Percentiles rank a stretch among this genome's conserved stretches.
Evolutionary conservation across 2,797 vertebrate species (phyloP).

Genomic region (Melanotaenia parkinsoni): DNA sequence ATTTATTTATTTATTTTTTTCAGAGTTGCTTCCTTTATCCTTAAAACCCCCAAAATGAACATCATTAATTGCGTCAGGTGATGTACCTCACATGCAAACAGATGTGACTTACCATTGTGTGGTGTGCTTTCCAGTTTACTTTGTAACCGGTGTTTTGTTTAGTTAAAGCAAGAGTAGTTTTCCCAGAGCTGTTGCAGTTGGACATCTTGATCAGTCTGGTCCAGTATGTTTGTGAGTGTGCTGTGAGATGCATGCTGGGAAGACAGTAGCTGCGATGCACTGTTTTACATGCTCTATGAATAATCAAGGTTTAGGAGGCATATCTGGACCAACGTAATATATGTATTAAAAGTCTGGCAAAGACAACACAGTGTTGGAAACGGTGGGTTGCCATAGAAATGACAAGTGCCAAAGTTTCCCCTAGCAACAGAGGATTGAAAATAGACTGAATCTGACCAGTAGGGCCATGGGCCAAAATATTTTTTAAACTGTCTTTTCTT

Average conservation of each 20-base stretch:
- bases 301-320: slow-evolving; percentile 48
- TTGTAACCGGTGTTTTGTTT: slow-evolving; percentile 36
- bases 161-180: slow-evolving; percentile 43
- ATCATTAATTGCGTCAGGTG: neutral
- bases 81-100: neutral
- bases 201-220: slow-evolving; percentile 34
- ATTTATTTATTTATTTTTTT: too few relatives aligned
- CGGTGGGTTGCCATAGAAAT: slow-evolving; percentile 77
- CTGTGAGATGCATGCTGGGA: slow-evolving; percentile 41
- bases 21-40: neutral
- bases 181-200: slow-evolving; percentile 13
- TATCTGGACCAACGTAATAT: slow-evolving; percentile 56
- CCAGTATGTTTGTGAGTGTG: slow-evolving; percentile 14
- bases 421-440: slow-evolving; percentile 75
- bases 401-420: slow-evolving; percentile 70
- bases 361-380: slow-evolving; percentile 65
- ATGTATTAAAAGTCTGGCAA: slow-evolving; percentile 71
- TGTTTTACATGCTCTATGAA: slow-evolving; percentile 47
- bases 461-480: slow-evolving; percentile 49
- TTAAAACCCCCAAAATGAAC: neutral
- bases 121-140: neutral
- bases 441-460: slow-evolving; percentile 64
- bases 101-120: too few relatives aligned
- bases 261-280: slow-evolving; percentile 44
- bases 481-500: slow-evolving; percentile 3